Base-by-base conservation (phyloP, 2,797 vertebrate genomes). In the Sciaenops ocellatus region DNA sequence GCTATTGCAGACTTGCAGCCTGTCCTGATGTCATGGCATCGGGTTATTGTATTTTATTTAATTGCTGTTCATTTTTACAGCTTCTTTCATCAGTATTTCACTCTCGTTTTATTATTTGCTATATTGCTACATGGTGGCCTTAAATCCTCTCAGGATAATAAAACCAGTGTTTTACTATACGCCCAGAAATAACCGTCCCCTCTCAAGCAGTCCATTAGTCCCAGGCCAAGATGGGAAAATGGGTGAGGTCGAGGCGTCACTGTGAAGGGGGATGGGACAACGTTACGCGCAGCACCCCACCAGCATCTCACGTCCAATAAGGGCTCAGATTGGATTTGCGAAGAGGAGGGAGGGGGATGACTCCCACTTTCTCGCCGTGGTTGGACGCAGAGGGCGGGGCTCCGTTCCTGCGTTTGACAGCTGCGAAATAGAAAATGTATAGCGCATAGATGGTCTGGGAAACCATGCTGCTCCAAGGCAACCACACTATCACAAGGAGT, bases 401-500 rank as follows among this genome's bases (percentile, higher is more conserved):
- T 85, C 50, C 59, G 70, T 50, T 72, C 44, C 62, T 61, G 77
- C 56, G 87, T 92, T 93, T 95, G 95, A 95, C 95, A 95, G 95
- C 94, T 95, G 91, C 87, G 84, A 90, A 85, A 82, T 73, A 85
- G 85, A 92, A 86, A 91, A 85, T 76, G 90, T 78, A 82, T 55
- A 87, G 84, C 63, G 68, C 82, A 65, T 30, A 76, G 83, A 76
- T 15, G 75, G 62, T 56, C 68, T 59, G 79, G 69, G 72, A 28
- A 70, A 76, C 60, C 88, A 87, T 86, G 89, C 84, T 56, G 83
- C 83, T 85, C 77, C 82, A 69, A 77, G 80, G 68, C 48, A 61
- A 83, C 83, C 72, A n/a, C 15, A 50, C 65, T 5, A 54, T 47
- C 71, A 38, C 78, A 41, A n/a, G 77, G 76, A 62, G 73, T 34